Evolutionary conservation across 2,113 vertebrate genomes (phyloP).

Genomic region (Passer domesticus): DNA sequence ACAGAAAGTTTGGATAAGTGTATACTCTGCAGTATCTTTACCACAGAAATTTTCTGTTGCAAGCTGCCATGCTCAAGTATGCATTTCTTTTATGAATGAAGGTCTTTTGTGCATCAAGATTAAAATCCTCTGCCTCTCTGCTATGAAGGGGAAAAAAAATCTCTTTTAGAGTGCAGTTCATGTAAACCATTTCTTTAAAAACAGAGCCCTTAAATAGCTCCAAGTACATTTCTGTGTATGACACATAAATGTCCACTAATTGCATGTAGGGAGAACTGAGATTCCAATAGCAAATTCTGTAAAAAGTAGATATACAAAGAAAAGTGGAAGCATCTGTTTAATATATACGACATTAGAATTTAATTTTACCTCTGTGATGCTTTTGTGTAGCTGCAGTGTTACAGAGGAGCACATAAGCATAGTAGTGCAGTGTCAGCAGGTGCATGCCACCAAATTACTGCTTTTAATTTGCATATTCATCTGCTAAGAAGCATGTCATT

Average conservation of each 20-base stretch:
- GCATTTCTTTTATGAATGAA: conserved; percentile 73
- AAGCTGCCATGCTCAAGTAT: conserved; percentile 61
- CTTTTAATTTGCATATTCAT: conserved; percentile 97
- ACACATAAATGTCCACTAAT: conserved; percentile 85
- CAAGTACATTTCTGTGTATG: conserved; percentile 71
- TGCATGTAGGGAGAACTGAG: conserved; percentile 79
- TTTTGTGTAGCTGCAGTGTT: conserved; percentile 85
- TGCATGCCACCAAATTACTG: conserved; percentile 99
- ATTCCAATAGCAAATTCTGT: conserved; percentile 80
- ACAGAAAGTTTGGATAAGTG: conserved; percentile 26
- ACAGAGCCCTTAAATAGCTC: conserved; percentile 75
- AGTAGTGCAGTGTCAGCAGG: conserved; percentile 94
- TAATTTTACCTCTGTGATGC: conserved; percentile 88
- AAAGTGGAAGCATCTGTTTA: conserved; percentile 90
- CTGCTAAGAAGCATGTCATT: conserved; percentile 99
- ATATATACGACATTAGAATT: conserved; percentile 84
- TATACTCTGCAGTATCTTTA: conserved; percentile 31
- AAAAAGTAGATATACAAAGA: conserved; percentile 84
- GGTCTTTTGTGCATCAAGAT: conserved; percentile 74
- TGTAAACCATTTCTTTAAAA: conserved; percentile 79
- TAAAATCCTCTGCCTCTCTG: conserved; percentile 74
- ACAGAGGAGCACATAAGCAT: conserved; percentile 86
- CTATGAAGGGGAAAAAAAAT: conserved; percentile 45
- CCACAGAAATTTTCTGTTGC: conserved; percentile 56
- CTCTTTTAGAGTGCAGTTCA: conserved; percentile 70